Conservation (phyloP, 2,797 vertebrate species). For the Sebastes taczanowskii region DNA sequence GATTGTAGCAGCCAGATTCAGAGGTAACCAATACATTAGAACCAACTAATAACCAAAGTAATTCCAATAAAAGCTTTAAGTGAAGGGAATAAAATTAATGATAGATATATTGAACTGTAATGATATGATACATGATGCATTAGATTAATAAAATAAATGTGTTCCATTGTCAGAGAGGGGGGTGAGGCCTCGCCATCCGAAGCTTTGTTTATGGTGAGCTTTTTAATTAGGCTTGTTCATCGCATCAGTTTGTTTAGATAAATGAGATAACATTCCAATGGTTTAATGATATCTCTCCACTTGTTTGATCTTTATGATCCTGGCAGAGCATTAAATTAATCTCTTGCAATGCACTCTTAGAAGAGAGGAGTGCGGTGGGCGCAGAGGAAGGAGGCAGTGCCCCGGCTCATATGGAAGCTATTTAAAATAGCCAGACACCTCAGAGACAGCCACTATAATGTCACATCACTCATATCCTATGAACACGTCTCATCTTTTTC, state of each 20-base stretch:
- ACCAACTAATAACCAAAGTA: slow-evolving; percentile 99
- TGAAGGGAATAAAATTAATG: slow-evolving; percentile 99
- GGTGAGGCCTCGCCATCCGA: slow-evolving; percentile 80
- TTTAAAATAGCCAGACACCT: slow-evolving; percentile 71
- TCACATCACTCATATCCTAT: slow-evolving; percentile 67
- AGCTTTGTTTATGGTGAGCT: slow-evolving; percentile 94
- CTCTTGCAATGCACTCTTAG: slow-evolving; percentile 85
- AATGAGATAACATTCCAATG: slow-evolving; percentile 92
- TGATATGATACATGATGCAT: slow-evolving; percentile 99
- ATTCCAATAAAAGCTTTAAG: slow-evolving; percentile 99
- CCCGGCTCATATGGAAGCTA: slow-evolving; percentile 65
- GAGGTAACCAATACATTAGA: slow-evolving; percentile 99
- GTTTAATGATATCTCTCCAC: slow-evolving; percentile 96
- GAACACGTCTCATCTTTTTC: slow-evolving; percentile 66
- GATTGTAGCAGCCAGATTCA: slow-evolving; percentile 97
- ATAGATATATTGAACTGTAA: slow-evolving; percentile 99
- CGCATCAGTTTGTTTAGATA: slow-evolving; percentile 99
- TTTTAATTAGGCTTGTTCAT: slow-evolving; percentile 98
- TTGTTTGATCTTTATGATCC: slow-evolving; percentile 97
- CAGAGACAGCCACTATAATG: slow-evolving; percentile 66
- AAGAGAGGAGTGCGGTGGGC: slow-evolving; percentile 53
- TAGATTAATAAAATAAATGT: slow-evolving; percentile 99
- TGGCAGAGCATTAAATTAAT: slow-evolving; percentile 96
- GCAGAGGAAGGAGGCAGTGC: slow-evolving; percentile 57
- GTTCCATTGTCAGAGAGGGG: slow-evolving; percentile 88